Conservation (phyloP, 2,888 invertebrate species). For the Bellardia pandia region DNA sequence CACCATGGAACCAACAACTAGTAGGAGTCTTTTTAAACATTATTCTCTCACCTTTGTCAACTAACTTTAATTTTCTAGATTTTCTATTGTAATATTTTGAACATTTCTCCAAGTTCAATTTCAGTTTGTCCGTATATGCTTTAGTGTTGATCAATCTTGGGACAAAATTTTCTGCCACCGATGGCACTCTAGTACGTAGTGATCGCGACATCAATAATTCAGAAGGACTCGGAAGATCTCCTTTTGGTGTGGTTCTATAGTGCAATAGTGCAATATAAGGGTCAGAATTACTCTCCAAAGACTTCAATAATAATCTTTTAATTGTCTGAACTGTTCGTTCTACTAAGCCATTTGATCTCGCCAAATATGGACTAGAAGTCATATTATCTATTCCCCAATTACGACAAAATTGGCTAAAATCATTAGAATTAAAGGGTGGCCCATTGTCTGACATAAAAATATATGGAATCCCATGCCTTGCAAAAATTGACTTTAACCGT, state of each 20-base stretch:
- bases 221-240: constrained; percentile 9
- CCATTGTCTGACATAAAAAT: not conserved
- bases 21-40: constrained; percentile 16
- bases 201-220: constrained; percentile 10
- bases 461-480: not conserved
- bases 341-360: not conserved
- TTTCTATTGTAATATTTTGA: constrained; percentile 15
- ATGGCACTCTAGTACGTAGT: not conserved
- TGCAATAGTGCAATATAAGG: not conserved
- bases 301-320: not conserved
- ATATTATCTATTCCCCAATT: not conserved
- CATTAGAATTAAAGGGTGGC: constrained; percentile 7
- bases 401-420: not conserved
- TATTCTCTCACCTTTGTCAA: constrained; percentile 9
- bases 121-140: not conserved
- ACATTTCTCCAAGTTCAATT: constrained; percentile 4
- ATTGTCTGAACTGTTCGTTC: not conserved
- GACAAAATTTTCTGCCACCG: not conserved
- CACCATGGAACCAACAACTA: constrained; percentile 1
- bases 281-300: not conserved
- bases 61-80: not conserved
- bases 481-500: not conserved
- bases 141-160: not conserved
- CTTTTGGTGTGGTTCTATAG: constrained; percentile 3
- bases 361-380: constrained; percentile 18